These are phyloP conservation scores for Protodeltote pygarga DNA, from an alignment of 2,888 invertebrate genomes.

Conservation along the genomic window DNA sequence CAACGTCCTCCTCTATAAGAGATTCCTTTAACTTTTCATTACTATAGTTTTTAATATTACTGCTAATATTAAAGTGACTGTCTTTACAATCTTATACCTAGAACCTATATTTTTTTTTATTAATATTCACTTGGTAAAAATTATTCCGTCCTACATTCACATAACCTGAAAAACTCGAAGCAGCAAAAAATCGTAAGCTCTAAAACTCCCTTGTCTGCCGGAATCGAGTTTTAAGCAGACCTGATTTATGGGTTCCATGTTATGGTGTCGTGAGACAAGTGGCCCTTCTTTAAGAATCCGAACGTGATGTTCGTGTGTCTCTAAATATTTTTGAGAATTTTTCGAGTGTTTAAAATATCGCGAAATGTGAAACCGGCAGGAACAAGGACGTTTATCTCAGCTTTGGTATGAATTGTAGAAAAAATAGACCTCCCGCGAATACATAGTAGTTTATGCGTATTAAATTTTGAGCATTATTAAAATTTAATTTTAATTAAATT, in stretches of 20 bases:
- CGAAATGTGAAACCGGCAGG: conserved; percentile 52
- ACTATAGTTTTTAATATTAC: too few relatives aligned
- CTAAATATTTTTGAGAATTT: conserved; percentile 55
- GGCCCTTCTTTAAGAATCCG: conserved; percentile 53
- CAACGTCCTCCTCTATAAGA: too few relatives aligned
- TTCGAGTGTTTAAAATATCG: conserved; percentile 60
- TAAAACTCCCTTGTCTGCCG: conserved; percentile 46
- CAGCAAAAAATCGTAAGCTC: conserved; percentile 43
- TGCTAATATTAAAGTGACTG: too few relatives aligned
- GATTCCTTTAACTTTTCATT: too few relatives aligned
- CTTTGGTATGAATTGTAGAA: conserved; percentile 10
- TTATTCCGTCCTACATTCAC: too few relatives aligned
- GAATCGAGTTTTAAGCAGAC: conserved; percentile 74
- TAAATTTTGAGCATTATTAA: too few relatives aligned
- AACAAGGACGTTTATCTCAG: conserved; percentile 30
- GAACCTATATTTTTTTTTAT: too few relatives aligned
- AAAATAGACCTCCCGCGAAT: conserved; percentile 25
- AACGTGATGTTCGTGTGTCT: conserved; percentile 66
- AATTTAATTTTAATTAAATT: too few relatives aligned
- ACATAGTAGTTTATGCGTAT: conserved; percentile 29
- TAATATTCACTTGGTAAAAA: too few relatives aligned
- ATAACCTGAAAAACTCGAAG: neutral
- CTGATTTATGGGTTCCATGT: conserved; percentile 76
- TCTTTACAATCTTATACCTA: too few relatives aligned
- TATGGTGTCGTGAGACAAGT: conserved; percentile 78